These are phyloP conservation scores for Babyrousa celebensis DNA, from an alignment of 2,797 vertebrate genomes.

Conservation along the genomic window DNA sequence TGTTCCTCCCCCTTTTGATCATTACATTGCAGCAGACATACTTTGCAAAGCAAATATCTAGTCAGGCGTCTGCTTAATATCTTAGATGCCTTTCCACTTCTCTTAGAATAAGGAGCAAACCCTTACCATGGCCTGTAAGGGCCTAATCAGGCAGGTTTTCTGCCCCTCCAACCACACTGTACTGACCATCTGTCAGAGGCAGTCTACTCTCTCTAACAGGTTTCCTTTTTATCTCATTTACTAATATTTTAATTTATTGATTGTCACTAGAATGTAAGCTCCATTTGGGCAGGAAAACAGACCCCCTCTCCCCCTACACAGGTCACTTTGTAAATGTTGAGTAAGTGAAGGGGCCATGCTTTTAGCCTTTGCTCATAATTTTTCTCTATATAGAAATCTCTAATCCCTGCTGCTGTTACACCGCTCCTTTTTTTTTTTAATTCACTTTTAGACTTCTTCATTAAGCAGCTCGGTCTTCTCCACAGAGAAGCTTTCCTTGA, in stretches of 20 bases:
- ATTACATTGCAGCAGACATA: background rate
- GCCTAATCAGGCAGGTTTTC: background rate
- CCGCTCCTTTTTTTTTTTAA: background rate
- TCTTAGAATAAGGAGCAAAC: background rate
- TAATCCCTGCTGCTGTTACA: background rate
- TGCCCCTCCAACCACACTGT: background rate
- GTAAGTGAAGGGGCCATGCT: background rate
- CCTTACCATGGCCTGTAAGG: background rate
- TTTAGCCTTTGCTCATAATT: background rate
- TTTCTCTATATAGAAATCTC: background rate
- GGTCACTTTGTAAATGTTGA: background rate
- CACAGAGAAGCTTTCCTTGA: conserved; percentile 2
- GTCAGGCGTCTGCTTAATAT: background rate
- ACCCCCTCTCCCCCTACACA: background rate
- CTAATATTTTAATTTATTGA: background rate
- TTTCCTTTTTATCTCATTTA: background rate
- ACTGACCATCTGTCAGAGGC: background rate
- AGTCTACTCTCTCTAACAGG: background rate
- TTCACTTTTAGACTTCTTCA: background rate
- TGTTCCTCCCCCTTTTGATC: background rate
- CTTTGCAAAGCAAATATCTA: background rate
- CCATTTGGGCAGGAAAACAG: too few relatives aligned
- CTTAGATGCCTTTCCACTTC: background rate
- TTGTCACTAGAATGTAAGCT: background rate
- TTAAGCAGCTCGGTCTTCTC: conserved; percentile 32